Percentiles rank a stretch among this genome's conserved stretches.
Conservation (phyloP, 2,797 vertebrate species). For the Notamacropus eugenii region DNA sequence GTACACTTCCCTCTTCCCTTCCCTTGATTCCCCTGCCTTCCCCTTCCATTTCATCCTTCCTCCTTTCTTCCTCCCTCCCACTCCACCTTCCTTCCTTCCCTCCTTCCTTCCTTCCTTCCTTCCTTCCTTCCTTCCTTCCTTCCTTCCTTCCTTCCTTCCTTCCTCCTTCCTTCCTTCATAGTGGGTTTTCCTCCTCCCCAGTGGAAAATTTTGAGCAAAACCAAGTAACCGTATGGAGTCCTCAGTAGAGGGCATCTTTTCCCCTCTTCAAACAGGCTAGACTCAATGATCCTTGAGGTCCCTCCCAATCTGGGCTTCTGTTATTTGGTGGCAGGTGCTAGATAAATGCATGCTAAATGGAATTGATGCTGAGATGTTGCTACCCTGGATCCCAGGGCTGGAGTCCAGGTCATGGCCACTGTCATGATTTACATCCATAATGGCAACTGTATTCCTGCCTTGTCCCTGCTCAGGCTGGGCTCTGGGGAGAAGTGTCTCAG, state of each 20-base stretch:
- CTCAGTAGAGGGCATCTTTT: not conserved
- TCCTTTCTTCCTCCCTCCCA: no score
- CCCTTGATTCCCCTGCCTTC: no score
- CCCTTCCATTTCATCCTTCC: no score
- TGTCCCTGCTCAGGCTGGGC: not conserved
- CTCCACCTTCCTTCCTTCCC: not conserved
- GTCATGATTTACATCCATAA: not conserved
- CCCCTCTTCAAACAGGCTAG: not conserved
- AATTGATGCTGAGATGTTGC: not conserved
- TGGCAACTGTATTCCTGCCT: not conserved
- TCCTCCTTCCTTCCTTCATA: not conserved
- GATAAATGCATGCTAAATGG: not conserved
- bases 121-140: no score
- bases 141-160: not conserved
- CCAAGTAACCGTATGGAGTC: not conserved
- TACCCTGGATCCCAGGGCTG: not conserved
- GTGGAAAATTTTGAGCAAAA: not conserved
- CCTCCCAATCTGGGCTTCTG: not conserved
- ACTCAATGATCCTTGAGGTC: not conserved
- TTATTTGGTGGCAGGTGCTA: not conserved
- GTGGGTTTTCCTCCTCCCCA: not conserved
- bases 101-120: not conserved
- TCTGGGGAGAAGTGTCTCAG: conserved; percentile 4
- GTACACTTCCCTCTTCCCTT: not conserved
- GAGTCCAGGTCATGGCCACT: not conserved